Evolutionary conservation across 2,888 invertebrate species (phyloP), one percentile per base, ranked within the genome.

Genomic region (Timema cristinae): DNA sequence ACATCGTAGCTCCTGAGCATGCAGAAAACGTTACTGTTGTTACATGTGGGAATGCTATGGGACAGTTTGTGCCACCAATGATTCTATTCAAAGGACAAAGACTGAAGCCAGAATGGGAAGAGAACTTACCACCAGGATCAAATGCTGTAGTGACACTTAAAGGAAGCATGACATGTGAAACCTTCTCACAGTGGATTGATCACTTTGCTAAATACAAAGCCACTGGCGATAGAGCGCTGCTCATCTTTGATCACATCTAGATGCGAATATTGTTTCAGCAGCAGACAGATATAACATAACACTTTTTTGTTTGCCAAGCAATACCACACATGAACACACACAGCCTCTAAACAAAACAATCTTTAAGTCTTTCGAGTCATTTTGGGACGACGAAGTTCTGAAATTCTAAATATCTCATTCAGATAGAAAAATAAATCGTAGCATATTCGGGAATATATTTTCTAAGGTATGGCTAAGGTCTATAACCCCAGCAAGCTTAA

Each of bases 211-310:
- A 63, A 16, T 63, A 63, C 32, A 6, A 32, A 63, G 63, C 63
- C 63, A 63, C 47, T 32, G 63, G 16, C 5, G 63, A 13, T 63
- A 63, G 63, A 63, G 10, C 63, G 16, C 63, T 63, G 63, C 32
- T 63, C 16, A 63, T 63, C 63, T 63, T 63, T 63, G 63, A 63
- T 63, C 63, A 48, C 63, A 61, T 63, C 63, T 63, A 63, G 32
- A 63, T 63, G 63, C 63, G 63, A 63, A 63, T 63, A 15, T 63
- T 63, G 16, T 63, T 63, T 63, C 63, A 63, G 63, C 2, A 32
- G 63, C 5, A 10, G 63, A 63, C 63, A 63, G 15, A 63, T 16
- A 63, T 63, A 63, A 63, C 63, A 63, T 16, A 63, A 63, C 63
- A 63, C 63, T 6, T 32, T 63, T 63, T 63, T 63, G 63, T 63